Base-by-base conservation (phyloP, 2,888 invertebrate genomes). In the Drosophila kuntzei region DNA sequence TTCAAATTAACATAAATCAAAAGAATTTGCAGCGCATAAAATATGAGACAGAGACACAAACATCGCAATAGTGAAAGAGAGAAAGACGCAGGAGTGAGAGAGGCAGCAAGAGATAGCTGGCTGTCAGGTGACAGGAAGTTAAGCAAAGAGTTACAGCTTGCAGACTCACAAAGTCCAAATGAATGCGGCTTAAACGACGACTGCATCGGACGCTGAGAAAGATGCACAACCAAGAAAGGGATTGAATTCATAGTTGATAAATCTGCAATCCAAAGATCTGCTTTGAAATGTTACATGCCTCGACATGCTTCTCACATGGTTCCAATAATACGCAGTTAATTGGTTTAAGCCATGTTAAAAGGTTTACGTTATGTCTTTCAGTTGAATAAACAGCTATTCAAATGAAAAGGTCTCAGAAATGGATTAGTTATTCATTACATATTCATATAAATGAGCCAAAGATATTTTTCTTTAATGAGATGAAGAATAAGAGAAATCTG, bases 1-100 rank as follows among this genome's bases (percentile, higher is more conserved):
- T 89, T 86, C 86, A 86, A 89, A 89, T 89, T 88, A 89, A 84
- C 85, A 90, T 89, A 85, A 89, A 89, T 89, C 90, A 90, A 80
- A 89, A 88, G 85, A 84, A 83, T 80, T 84, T 79, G 62, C 79
- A 78, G 79, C 68, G 71, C 86, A 82, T 79, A 61, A 79, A 82
- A 79, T 63, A 82, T 64, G 49, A 41, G 44, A 55, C 25, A 65
- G 72, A 46, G 50, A 37, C 44, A 43, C 27, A 57, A 9, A 57
- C 22, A 55, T 14, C 20, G 16, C 8, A 27, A 27, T 7, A 27
- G 8, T 1, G 27, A 22, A 22, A 29, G 14, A 20, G 22, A 20
- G 34, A 20, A 14, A 39, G 8, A 8, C 5, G 25, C 12, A 18
- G n/a, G 6, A 22, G 34, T 11, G 14, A 37, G 43, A 43, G 7